A percentile compares a stretch with the other conserved stretches of the same genome.
Conservation (phyloP, 2,888 invertebrate genomes). For the Autographa gamma region DNA sequence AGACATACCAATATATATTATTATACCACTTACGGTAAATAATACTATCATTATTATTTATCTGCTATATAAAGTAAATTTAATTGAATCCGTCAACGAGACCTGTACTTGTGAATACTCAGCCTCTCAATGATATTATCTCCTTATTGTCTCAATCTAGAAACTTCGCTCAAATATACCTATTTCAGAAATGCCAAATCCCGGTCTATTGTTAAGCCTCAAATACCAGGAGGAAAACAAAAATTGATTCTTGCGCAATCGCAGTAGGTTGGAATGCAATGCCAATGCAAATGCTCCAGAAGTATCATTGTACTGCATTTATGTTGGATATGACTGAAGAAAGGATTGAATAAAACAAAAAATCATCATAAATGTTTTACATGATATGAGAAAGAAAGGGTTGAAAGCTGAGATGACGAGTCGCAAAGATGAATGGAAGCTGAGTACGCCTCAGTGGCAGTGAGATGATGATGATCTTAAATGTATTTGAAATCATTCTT, state of each 20-base stretch:
- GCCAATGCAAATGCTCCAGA: conserved; percentile 16
- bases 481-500: too few relatives aligned
- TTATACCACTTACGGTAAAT: background rate
- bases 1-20: background rate
- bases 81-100: too few relatives aligned
- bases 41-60: too few relatives aligned
- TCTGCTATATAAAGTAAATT: too few relatives aligned
- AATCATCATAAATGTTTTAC: too few relatives aligned
- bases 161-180: conserved; percentile 36
- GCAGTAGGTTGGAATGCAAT: conserved; percentile 26
- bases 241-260: conserved; percentile 42
- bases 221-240: conserved; percentile 52
- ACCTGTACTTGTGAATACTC: background rate
- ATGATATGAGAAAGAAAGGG: too few relatives aligned
- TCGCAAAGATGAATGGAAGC: too few relatives aligned
- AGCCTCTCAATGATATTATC: conserved; percentile 26
- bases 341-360: too few relatives aligned
- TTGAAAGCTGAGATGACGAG: too few relatives aligned
- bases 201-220: conserved; percentile 40
- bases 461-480: too few relatives aligned
- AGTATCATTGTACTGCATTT: conserved; percentile 10
- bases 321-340: too few relatives aligned
- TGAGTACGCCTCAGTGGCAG: too few relatives aligned
- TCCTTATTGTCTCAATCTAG: conserved; percentile 35
- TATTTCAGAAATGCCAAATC: conserved; percentile 43